Percentiles rank a stretch among this genome's conserved stretches.
Evolutionary conservation across 2,113 vertebrate species (phyloP).

Genomic region (Tonatia bakeri): DNA sequence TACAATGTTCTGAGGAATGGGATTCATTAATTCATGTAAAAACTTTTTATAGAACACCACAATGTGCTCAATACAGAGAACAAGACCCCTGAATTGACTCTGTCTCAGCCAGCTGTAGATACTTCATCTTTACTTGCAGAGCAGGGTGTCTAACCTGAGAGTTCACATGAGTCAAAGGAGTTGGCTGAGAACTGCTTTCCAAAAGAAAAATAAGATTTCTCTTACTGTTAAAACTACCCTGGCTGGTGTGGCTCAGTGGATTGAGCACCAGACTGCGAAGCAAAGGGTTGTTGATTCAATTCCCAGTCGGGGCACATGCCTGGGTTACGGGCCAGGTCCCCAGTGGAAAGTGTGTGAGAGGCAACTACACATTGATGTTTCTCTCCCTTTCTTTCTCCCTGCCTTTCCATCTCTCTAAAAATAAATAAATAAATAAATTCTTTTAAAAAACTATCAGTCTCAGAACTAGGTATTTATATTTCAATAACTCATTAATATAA

Average conservation of each 20-base stretch:
- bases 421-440: no score
- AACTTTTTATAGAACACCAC: not conserved
- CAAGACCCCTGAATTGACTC: not conserved
- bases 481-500: not conserved
- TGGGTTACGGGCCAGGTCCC: no score
- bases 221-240: not conserved
- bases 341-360: no score
- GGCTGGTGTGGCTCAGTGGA: no score
- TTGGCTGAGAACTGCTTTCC: not conserved
- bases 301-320: no score
- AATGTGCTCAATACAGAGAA: not conserved
- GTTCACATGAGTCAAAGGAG: not conserved
- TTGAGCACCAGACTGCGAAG: no score
- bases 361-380: no score
- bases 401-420: no score
- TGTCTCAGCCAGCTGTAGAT: not conserved
- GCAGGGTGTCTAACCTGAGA: not conserved
- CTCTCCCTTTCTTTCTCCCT: no score
- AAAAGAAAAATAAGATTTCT: not conserved
- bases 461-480: not conserved
- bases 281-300: no score
- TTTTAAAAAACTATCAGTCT: not conserved
- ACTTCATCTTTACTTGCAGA: not conserved
- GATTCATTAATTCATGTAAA: not conserved
- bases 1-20: not conserved